Percentiles rank a stretch among this genome's conserved stretches.
phyloP scores from a whole-genome alignment of 1,140 invertebrate genomes.

The Monochamus saltuarius region DNA sequence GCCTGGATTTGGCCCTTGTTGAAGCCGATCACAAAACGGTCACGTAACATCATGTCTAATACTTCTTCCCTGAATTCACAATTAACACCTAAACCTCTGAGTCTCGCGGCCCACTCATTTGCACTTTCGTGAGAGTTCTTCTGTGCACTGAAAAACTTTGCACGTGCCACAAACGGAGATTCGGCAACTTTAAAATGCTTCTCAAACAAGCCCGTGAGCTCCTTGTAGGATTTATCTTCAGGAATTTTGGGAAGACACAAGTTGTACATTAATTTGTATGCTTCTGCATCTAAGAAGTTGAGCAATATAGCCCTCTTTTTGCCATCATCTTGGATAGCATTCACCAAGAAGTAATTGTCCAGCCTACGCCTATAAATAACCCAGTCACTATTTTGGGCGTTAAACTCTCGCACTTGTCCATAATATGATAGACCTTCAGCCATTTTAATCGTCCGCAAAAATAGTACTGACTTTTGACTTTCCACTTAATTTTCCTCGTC shows the following conservation, averaged over 20 bases:
- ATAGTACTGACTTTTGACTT: no score
- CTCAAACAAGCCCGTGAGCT: not conserved
- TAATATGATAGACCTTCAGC: not conserved
- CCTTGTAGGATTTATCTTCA: conserved; percentile 8
- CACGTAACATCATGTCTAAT: conserved; percentile 7
- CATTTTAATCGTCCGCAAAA: no score
- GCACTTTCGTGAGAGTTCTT: conserved; percentile 4
- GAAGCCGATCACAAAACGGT: conserved; percentile 12
- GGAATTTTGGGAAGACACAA: conserved; percentile 6
- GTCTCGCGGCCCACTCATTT: conserved; percentile 7
- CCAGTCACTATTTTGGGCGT: conserved; percentile 9
- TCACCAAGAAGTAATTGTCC: conserved; percentile 6
- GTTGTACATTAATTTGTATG: conserved; percentile 14
- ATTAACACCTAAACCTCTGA: not conserved
- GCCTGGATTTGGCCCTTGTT: conserved; percentile 8
- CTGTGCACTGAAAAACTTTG: conserved; percentile 7
- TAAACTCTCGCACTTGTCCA: conserved; percentile 14
- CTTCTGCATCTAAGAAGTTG: conserved; percentile 5
- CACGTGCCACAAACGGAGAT: no score
- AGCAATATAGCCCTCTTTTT: conserved; percentile 11
- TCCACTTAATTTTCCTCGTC: no score
- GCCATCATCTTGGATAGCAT: not conserved
- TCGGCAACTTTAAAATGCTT: not conserved
- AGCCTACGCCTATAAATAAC: conserved; percentile 4
- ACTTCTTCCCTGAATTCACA: conserved; percentile 1